Evolutionary conservation across 92 coral and sea anemone genomes (phyloP).

Genomic region (Zoanthus sociatus): DNA sequence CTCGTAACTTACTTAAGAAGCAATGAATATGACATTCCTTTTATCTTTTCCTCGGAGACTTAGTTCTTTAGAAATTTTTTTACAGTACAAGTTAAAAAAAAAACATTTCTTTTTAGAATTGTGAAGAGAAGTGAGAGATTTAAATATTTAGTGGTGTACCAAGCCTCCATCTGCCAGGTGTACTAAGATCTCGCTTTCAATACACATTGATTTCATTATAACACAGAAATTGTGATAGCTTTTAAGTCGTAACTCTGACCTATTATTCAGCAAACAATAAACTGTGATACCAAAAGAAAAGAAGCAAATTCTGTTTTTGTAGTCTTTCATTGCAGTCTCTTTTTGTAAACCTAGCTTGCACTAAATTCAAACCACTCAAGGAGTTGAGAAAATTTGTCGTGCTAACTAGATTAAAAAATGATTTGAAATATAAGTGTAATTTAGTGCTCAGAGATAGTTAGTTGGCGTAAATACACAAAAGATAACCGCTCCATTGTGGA

Average conservation of each 20-base stretch:
- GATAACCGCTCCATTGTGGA: slow-evolving; percentile 71
- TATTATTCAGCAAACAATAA: slow-evolving; percentile 69
- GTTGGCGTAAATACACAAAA: slow-evolving; percentile 78
- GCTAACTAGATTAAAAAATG: slow-evolving; percentile 86
- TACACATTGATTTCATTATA: slow-evolving; percentile 55
- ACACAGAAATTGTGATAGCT: slow-evolving; percentile 57
- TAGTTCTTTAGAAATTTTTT: neutral
- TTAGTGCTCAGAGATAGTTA: slow-evolving; percentile 63
- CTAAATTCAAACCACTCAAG: neutral
- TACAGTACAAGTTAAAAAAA: neutral
- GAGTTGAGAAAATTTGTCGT: slow-evolving; percentile 39
- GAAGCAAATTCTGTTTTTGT: slow-evolving; percentile 66
- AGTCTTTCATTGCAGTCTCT: slow-evolving; percentile 11
- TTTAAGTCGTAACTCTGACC: slow-evolving; percentile 56
- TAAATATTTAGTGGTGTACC: neutral
- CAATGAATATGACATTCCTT: neutral
- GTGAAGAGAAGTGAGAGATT: neutral
- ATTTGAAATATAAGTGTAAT: slow-evolving; percentile 72
- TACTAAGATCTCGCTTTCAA: slow-evolving; percentile 49
- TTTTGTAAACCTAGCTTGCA: neutral
- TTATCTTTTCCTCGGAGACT: neutral
- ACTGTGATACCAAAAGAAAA: slow-evolving; percentile 51
- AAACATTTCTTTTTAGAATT: neutral
- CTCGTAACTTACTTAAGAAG: slow-evolving; percentile 13
- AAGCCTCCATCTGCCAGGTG: slow-evolving; percentile 16